Conservation (phyloP, 2,797 vertebrate genomes). For the Propithecus perrieri region DNA sequence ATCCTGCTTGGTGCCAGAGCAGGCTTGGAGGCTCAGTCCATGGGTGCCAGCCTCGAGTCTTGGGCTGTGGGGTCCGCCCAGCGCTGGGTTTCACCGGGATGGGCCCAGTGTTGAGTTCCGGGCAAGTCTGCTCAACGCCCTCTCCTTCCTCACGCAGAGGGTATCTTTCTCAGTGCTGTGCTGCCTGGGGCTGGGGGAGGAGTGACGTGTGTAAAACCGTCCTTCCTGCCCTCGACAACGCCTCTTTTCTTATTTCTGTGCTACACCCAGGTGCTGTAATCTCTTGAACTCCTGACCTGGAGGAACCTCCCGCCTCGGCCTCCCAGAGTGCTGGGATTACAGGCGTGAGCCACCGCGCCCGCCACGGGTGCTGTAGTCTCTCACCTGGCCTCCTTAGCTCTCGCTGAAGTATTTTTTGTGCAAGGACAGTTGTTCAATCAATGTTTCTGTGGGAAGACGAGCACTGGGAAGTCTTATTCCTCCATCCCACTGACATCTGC, state of each 20-base stretch:
- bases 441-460: neutral
- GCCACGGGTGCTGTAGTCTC: neutral
- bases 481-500: neutral
- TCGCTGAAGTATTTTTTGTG: neutral
- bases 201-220: neutral
- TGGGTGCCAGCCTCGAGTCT: neutral
- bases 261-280: neutral
- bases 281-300: neutral
- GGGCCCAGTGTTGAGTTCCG: neutral
- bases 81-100: neutral
- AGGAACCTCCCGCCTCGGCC: too few species aligned
- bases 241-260: neutral
- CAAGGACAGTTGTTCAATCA: neutral
- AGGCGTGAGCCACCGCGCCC: too few species aligned
- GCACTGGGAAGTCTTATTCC: neutral
- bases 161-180: neutral
- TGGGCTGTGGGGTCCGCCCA: neutral
- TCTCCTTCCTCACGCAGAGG: neutral
- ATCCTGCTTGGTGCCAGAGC: neutral
- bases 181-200: neutral
- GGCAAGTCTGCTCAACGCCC: neutral
- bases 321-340: too few species aligned
- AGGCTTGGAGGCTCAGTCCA: neutral
- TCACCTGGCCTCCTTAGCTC: neutral
- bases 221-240: neutral